Conservation (phyloP, 2,113 vertebrate genomes). For the Choloepus hoffmanni region DNA sequence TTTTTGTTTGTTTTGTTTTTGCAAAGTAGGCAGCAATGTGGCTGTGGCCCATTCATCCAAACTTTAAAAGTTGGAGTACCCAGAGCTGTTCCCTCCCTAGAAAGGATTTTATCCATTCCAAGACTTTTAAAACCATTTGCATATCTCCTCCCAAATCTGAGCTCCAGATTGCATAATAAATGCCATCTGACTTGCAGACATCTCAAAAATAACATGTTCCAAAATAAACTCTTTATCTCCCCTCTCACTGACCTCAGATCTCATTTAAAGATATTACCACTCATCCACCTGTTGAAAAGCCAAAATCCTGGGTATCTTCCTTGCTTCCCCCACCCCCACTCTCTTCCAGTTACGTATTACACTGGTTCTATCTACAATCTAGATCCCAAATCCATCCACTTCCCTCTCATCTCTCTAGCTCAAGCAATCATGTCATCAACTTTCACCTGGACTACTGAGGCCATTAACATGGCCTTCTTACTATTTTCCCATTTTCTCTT, state of each 20-base stretch:
- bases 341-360: not conserved
- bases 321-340: not conserved
- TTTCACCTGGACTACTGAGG: not conserved
- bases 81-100: not conserved
- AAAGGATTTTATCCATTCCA: not conserved
- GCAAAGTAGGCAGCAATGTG: not conserved
- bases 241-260: not conserved
- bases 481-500: not conserved
- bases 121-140: not conserved
- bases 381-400: not conserved
- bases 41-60: not conserved
- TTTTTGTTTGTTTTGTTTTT: not conserved
- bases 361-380: not conserved
- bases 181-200: not conserved
- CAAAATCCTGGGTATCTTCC: not conserved
- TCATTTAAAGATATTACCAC: not conserved
- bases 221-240: not conserved
- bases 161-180: not conserved
- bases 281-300: not conserved
- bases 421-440: not conserved
- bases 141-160: not conserved
- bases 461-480: not conserved
- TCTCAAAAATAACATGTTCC: not conserved
- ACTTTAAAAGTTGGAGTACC: not conserved
- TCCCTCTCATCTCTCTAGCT: not conserved